These are phyloP conservation scores for Cryptocheilus praepositus DNA, from an alignment of 2,888 invertebrate species.

Conservation along the genomic window DNA sequence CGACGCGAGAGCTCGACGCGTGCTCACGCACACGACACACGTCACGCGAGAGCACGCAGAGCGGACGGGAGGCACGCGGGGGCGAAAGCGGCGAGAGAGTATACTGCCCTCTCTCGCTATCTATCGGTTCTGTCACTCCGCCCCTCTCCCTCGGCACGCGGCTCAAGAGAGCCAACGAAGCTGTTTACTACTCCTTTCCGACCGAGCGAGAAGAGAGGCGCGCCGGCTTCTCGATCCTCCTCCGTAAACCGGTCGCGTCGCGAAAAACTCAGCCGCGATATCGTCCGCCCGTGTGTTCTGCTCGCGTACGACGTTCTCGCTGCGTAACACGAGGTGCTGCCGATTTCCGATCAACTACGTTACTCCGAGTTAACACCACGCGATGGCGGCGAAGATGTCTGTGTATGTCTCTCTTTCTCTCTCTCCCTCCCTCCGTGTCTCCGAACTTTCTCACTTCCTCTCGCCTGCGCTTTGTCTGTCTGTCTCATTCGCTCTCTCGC, in stretches of 20 bases:
- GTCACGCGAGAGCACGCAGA: constrained; percentile 23
- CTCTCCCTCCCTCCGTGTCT: neutral
- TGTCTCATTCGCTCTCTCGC: constrained; percentile 20
- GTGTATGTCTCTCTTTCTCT: neutral
- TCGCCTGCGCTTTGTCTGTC: constrained; percentile 42
- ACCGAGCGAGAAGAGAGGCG: constrained; percentile 6
- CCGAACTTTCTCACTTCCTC: constrained; percentile 11
- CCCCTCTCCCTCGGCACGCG: constrained; percentile 51
- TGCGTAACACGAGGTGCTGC: too few species aligned
- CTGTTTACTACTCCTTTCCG: constrained; percentile 20
- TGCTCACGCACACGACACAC: constrained; percentile 9
- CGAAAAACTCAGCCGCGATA: too few species aligned
- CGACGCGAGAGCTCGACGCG: neutral
- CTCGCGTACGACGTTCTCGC: too few species aligned
- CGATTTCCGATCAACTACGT: neutral
- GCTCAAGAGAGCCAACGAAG: constrained; percentile 38
- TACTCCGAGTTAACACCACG: neutral
- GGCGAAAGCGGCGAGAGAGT: constrained; percentile 13
- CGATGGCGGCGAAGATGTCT: constrained; percentile 10
- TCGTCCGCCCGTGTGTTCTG: too few species aligned
- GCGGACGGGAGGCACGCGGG: constrained; percentile 20
- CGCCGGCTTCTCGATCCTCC: constrained; percentile 11
- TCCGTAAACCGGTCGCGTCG: neutral
- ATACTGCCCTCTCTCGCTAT: constrained; percentile 24
- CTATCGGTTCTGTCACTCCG: constrained; percentile 16